phyloP scores from a whole-genome alignment of 2,797 vertebrate genomes.

The Betta splendens region DNA sequence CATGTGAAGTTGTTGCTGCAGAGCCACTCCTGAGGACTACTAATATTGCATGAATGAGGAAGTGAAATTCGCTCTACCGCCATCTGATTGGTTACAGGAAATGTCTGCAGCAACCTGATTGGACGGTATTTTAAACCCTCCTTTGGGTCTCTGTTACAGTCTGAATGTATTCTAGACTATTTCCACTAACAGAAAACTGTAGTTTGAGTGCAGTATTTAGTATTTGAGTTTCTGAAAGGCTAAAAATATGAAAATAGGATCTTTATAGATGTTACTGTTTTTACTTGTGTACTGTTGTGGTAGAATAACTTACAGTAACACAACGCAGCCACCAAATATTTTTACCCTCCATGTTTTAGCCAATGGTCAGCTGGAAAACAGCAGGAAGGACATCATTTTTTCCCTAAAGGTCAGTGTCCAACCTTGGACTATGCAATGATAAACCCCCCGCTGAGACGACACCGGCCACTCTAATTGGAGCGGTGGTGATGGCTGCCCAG shows the following conservation, averaged over 20 bases:
- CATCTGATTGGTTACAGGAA: conserved; percentile 56
- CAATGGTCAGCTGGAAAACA: conserved; percentile 6
- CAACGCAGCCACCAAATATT: too few relatives aligned
- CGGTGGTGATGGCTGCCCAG: conserved; percentile 65
- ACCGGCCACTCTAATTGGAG: conserved; percentile 70
- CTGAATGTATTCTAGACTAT: conserved; percentile 16
- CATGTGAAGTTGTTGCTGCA: conserved; percentile 68
- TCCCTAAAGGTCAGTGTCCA: conserved; percentile 59
- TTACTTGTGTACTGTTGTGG: too few relatives aligned
- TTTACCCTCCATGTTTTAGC: too few relatives aligned
- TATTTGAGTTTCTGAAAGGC: too few relatives aligned
- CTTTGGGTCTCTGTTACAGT: conserved; percentile 16
- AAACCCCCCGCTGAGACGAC: conserved; percentile 56
- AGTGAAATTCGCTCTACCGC: conserved; percentile 44
- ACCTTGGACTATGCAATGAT: conserved; percentile 40
- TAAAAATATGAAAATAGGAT: too few relatives aligned
- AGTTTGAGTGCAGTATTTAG: background rate
- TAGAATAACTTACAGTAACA: too few relatives aligned
- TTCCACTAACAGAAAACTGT: conserved; percentile 9
- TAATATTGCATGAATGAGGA: conserved; percentile 63
- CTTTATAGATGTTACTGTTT: too few relatives aligned
- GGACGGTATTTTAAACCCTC: conserved; percentile 31
- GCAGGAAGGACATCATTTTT: conserved; percentile 17
- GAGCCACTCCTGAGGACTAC: conserved; percentile 57
- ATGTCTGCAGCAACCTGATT: conserved; percentile 48